Conservation (phyloP, 2,113 vertebrate genomes). For the Struthio camelus region DNA sequence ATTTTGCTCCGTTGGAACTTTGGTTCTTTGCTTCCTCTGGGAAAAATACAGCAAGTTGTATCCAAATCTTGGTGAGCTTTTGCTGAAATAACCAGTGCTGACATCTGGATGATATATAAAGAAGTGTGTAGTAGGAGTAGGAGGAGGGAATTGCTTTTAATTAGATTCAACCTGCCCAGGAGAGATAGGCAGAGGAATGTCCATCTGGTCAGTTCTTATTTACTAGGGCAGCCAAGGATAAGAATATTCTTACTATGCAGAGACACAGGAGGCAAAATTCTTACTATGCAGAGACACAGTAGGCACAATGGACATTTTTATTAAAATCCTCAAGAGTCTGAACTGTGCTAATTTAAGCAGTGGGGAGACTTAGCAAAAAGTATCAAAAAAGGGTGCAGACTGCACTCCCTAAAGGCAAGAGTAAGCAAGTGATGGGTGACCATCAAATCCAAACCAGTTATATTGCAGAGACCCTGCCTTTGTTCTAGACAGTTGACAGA, state of each 20-base stretch:
- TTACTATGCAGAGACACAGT: not conserved
- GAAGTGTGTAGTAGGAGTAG: not conserved
- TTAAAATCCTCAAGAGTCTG: not conserved
- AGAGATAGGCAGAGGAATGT: conserved; percentile 43
- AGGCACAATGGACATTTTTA: conserved; percentile 39
- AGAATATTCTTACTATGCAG: not conserved
- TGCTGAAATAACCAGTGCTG: conserved; percentile 67
- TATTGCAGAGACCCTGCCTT: not conserved
- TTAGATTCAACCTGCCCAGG: conserved; percentile 59
- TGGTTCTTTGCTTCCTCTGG: conserved; percentile 23
- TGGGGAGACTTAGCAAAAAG: not conserved
- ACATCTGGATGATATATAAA: conserved; percentile 67
- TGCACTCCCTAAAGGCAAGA: not conserved
- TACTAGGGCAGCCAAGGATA: conserved; percentile 53
- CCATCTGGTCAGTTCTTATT: conserved; percentile 67
- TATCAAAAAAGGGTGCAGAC: not conserved
- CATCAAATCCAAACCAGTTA: not conserved
- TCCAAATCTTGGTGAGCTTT: conserved; percentile 56
- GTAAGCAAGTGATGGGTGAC: not conserved
- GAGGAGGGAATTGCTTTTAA: conserved; percentile 72
- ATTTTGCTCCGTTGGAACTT: conserved; percentile 45
- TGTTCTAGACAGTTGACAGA: not conserved
- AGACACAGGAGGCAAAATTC: not conserved
- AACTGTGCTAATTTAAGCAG: not conserved
- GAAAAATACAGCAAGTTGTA: conserved; percentile 60